phyloP scores from a whole-genome alignment of 2,113 vertebrate genomes.

The Petroica traversi region DNA sequence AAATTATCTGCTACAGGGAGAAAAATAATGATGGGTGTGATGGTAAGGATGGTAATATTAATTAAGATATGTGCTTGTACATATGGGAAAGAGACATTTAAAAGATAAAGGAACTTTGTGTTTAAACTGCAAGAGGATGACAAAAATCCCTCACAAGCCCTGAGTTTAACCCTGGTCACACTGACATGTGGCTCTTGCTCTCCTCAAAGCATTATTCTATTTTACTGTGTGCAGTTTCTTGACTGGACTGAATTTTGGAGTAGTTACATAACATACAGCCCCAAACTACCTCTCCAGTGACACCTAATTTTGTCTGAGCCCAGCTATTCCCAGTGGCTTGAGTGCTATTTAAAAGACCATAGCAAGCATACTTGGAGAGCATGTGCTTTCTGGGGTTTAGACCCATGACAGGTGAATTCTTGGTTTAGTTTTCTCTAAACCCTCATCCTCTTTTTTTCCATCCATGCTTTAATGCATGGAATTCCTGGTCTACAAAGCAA shows the following conservation, averaged over 20 bases:
- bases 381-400: not conserved
- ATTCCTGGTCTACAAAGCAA: not conserved
- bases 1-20: not conserved
- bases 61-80: not conserved
- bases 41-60: not conserved
- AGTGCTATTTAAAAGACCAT: conserved; percentile 57
- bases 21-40: not conserved
- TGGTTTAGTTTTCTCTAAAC: not conserved
- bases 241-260: not conserved
- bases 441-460: not conserved
- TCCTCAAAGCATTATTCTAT: not conserved
- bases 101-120: not conserved
- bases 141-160: not conserved
- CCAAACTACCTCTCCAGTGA: not conserved
- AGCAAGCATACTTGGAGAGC: not conserved
- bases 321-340: conserved; percentile 42
- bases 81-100: not conserved
- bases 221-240: not conserved
- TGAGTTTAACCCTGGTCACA: not conserved
- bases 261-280: not conserved
- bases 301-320: conserved; percentile 26
- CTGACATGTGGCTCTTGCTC: not conserved
- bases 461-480: not conserved
- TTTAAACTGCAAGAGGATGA: not conserved
- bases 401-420: not conserved